Base-by-base conservation (phyloP, 2,113 vertebrate species). In the Stigmatopora nigra region DNA sequence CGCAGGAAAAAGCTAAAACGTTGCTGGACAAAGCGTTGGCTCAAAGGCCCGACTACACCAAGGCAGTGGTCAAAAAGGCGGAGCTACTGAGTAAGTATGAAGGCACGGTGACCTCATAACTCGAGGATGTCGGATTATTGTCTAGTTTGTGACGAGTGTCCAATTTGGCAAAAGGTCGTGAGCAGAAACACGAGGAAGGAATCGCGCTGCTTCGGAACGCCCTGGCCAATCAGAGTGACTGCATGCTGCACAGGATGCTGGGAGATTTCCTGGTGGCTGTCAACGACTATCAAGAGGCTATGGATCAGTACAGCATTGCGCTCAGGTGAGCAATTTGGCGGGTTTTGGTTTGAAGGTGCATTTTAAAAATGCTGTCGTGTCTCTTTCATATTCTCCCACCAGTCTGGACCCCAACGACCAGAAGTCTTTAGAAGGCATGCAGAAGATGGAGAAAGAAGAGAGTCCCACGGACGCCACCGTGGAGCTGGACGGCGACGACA, bases 371-470 rank as follows among this genome's bases (percentile, higher is more conserved):
- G 22, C n/a, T 7, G 2, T 5, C 13, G 10, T 44, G 22, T 12
- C 19, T 22, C 35, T 64, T 4, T 13, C 0, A 16, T 6, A 45
- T n/a, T 35, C 8, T 5, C 19, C 8, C n/a, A 31, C 35, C 20
- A 98, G 97, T 78, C 87, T 98, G 92, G 97, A 99, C 81, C 97
- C 95, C 36, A 98, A 98, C 1, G 95, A 99, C 78, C 95, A 98
- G 91, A 99, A 98, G 89, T 98, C 96, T 9, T 83, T 98, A 45
- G 96, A 99, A 76, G 97, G 95, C 20, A 93, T 99, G 94, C 97
- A 99, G 90, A 98, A 98, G 84, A 98, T 99, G 95, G 97, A 99
- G 82, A 98, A 98, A 79, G 97, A 99, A 83, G 97, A 98, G 84
- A 98, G 95, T 57, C 96, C 95, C 53, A 93, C 95, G 0, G 97